Evolutionary conservation across 2,888 invertebrate genomes (phyloP).

Genomic region (Cheiracanthium punctorium): DNA sequence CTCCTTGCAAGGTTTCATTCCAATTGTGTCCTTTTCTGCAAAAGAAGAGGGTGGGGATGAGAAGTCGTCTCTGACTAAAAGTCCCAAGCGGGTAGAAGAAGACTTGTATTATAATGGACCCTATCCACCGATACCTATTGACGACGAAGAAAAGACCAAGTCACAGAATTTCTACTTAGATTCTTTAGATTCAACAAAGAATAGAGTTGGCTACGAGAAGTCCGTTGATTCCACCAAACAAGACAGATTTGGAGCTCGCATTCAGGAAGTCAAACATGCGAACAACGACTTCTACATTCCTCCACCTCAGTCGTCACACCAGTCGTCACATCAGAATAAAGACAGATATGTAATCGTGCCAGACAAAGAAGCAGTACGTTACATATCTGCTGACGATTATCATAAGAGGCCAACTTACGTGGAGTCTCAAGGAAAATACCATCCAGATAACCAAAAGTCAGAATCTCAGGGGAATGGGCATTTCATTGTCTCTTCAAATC

Average conservation of each 20-base stretch:
- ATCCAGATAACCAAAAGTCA: constrained; percentile 13
- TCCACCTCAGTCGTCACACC: constrained; percentile 4
- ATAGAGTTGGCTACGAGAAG: constrained; percentile 25
- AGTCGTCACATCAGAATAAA: constrained; percentile 12
- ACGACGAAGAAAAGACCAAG: constrained; percentile 42
- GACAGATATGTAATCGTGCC: constrained; percentile 15
- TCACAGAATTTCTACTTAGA: constrained; percentile 37
- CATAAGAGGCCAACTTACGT: constrained; percentile 48
- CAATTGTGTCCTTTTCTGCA: constrained; percentile 69
- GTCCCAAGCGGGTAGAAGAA: constrained; percentile 25
- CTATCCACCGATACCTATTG: constrained; percentile 51
- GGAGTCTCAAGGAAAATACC: background rate
- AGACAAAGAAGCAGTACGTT: constrained; percentile 38
- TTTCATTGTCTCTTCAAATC: constrained; percentile 46
- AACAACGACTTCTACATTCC: constrained; percentile 48
- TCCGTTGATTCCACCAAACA: constrained; percentile 21
- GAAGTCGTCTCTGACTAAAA: background rate
- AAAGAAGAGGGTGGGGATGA: constrained; percentile 41
- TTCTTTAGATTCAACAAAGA: background rate
- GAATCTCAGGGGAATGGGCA: constrained; percentile 45
- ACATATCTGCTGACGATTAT: constrained; percentile 39
- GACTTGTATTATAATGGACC: constrained; percentile 49
- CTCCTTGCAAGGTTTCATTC: constrained; percentile 72
- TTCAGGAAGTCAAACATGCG: constrained; percentile 23
- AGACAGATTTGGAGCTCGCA: constrained; percentile 28